phyloP scores from a whole-genome alignment of 2,113 vertebrate species.

The Cariama cristata region DNA sequence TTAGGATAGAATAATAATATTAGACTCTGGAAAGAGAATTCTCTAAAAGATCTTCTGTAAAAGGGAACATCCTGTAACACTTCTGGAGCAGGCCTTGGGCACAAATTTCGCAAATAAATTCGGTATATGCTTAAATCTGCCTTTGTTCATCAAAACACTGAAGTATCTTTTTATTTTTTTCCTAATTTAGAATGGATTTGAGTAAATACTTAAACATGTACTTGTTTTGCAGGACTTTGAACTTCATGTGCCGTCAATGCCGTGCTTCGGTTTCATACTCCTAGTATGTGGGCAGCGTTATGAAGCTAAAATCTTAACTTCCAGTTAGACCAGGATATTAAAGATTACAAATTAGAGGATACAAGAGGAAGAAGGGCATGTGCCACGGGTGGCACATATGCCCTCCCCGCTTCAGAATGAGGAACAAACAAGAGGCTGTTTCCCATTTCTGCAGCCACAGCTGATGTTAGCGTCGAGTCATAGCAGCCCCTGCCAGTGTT shows the following conservation, averaged over 20 bases:
- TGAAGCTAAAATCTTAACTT: neutral
- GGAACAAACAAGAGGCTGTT: conserved; percentile 34
- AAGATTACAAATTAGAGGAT: conserved; percentile 31
- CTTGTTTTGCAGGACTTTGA: neutral
- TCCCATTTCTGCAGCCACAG: neutral
- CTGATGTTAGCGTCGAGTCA: neutral
- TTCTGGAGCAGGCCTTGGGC: neutral
- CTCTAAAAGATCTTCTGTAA: neutral
- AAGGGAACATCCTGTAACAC: neutral
- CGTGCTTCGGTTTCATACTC: neutral
- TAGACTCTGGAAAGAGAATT: neutral
- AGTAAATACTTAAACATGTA: neutral
- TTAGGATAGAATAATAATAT: neutral
- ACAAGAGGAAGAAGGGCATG: conserved; percentile 35
- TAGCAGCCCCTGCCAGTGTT: neutral
- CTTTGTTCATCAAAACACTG: neutral
- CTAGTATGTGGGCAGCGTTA: neutral
- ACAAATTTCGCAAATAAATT: neutral
- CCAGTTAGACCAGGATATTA: conserved; percentile 27
- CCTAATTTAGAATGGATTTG: neutral
- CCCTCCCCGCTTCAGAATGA: conserved; percentile 23
- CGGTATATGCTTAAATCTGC: neutral
- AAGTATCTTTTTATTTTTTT: neutral
- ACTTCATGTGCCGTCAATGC: neutral
- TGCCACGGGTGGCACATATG: neutral